Conservation (phyloP, 2,797 vertebrate species). For the Halcyon leucocephala region DNA sequence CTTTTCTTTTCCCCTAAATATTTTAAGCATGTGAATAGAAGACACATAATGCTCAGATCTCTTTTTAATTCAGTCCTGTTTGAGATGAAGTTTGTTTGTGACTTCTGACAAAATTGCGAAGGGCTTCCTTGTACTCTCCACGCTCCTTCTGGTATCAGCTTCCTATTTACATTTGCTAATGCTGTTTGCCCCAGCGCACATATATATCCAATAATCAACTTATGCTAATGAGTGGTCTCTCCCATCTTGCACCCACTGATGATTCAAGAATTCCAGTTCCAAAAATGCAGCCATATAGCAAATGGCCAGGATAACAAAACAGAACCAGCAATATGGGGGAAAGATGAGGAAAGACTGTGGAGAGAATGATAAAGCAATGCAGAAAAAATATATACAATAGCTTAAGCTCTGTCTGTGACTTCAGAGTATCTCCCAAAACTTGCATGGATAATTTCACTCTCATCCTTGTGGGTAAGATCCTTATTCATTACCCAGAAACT, state of each 20-base stretch:
- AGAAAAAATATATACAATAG: not conserved
- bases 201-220: not conserved
- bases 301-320: not conserved
- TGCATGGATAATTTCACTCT: not conserved
- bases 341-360: not conserved
- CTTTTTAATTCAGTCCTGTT: constrained; percentile 15
- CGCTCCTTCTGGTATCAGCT: not conserved
- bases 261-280: not conserved
- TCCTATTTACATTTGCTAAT: not conserved
- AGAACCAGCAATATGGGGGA: not conserved
- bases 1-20: constrained; percentile 38
- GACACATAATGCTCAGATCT: constrained; percentile 18
- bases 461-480: not conserved
- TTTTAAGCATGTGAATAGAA: constrained; percentile 5
- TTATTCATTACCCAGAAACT: not conserved
- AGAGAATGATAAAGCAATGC: not conserved
- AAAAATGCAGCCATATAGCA: not conserved
- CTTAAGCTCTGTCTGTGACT: not conserved
- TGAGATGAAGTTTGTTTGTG: constrained; percentile 38
- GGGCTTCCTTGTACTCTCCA: constrained; percentile 17
- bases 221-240: not conserved
- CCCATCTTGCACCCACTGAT: not conserved
- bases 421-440: not conserved
- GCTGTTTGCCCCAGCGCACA: not conserved
- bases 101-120: constrained; percentile 23